A percentile compares a stretch with the other conserved stretches of the same genome.
Conservation (phyloP, 2,888 invertebrate species). For the Dicyrtoma fusca region DNA sequence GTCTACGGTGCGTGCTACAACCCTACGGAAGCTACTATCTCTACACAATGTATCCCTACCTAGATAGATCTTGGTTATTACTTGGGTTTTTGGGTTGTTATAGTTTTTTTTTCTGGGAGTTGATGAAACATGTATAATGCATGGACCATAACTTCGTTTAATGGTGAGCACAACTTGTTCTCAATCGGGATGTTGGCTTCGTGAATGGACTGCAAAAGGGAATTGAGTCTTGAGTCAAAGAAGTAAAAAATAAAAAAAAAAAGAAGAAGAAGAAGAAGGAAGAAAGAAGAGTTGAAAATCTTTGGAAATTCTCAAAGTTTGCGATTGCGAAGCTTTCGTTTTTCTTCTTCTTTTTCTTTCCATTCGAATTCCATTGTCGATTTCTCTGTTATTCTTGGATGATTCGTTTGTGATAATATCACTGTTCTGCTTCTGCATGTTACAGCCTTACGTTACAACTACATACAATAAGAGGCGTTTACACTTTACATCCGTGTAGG, state of each 20-base stretch:
- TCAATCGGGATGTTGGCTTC: slow-evolving; percentile 34
- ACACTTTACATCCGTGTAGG: no score
- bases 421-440: no score
- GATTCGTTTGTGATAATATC: neutral
- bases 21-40: neutral
- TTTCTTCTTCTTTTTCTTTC: neutral
- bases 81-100: neutral
- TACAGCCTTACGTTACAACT: no score
- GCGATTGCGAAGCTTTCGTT: neutral
- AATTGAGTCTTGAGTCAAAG: neutral
- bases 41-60: no score
- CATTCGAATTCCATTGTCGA: neutral
- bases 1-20: neutral
- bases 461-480: no score
- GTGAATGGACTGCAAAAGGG: slow-evolving; percentile 31
- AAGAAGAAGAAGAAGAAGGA: slow-evolving; percentile 7
- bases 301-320: slow-evolving; percentile 1
- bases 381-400: neutral
- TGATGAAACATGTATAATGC: slow-evolving; percentile 42
- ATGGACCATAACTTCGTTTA: slow-evolving; percentile 41
- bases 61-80: no score
- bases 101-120: neutral
- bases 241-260: neutral
- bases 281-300: slow-evolving; percentile 1
- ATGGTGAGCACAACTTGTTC: slow-evolving; percentile 37